Base-by-base conservation (phyloP, 2,888 invertebrate genomes). In the Drosophila buzzatii region DNA sequence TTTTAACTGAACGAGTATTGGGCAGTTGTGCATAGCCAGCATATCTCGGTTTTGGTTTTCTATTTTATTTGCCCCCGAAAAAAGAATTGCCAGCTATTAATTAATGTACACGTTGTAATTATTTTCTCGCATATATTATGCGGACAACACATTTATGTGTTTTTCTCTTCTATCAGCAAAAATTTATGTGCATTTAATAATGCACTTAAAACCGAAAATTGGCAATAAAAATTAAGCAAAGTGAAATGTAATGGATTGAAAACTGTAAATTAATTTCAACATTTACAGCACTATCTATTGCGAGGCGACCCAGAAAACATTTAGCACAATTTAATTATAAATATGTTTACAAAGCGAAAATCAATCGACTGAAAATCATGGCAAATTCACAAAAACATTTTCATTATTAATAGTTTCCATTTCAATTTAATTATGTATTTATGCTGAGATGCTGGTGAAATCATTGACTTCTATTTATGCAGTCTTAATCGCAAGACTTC, bases 71-170 rank as follows among this genome's bases (percentile, higher is more conserved):
- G 23, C 51, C 60, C 45, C 49, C 20, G 41, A 79, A 51, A 45
- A 51, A 53, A 45, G 37, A 51, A 41, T 31, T 52, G 62, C 64
- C 57, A 63, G 53, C 84, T 78, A 89, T 83, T 86, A 89, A 86
- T 89, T 89, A 77, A 74, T 70, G 68, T 72, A 58, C 55, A 42
- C 58, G 53, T 44, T 53, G 64, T 73, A 81, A 86, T 86, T 85
- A 89, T 74, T 78, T 74, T 55, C 41, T 2, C 47, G 49, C 61
- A 49, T 72, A 57, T 80, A 64, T 78, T 75, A 75, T 68, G 49
- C 53, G 55, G 44, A 35, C 49, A 61, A 59, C 68, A 59, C 68
- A 82, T 79, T 72, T 70, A 65, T 65, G 39, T 52, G 9, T 6
- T 47, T 51, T 6, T 27, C 6, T 27, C 6, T 27, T 27, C 10